Evolutionary conservation across 2,113 vertebrate species (phyloP).

Genomic region (Labeo catla): DNA sequence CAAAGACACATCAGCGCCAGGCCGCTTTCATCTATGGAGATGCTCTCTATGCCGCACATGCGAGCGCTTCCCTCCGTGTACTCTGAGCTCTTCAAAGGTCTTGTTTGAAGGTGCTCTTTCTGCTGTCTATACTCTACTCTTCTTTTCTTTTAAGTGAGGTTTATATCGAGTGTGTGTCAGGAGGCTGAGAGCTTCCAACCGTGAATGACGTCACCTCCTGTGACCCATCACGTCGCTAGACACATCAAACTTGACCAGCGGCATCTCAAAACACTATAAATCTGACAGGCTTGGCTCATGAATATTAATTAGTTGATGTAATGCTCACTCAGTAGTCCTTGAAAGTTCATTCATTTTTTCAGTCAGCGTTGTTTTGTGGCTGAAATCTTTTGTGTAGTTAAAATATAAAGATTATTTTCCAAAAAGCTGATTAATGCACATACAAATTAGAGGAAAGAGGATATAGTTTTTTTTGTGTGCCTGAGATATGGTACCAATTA

Average conservation of each 20-base stretch:
- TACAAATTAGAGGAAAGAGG: too few relatives aligned
- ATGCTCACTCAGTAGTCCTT: neutral
- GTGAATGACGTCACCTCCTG: neutral
- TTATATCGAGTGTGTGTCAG: neutral
- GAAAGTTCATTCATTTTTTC: neutral
- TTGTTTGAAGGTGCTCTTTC: constrained; percentile 35
- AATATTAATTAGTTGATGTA: constrained; percentile 5
- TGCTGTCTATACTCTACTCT: constrained; percentile 22
- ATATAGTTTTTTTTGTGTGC: too few relatives aligned
- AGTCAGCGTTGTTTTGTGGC: neutral
- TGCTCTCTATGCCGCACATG: constrained; percentile 46
- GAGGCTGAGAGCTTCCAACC: neutral
- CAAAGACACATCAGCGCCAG: constrained; percentile 57
- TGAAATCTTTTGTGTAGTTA: neutral
- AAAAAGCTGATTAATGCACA: too few relatives aligned
- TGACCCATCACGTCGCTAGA: neutral
- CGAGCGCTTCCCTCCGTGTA: constrained; percentile 25
- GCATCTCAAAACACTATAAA: neutral
- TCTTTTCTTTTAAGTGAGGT: neutral
- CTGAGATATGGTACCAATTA: too few relatives aligned
- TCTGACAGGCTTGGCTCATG: neutral
- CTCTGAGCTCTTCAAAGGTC: constrained; percentile 35
- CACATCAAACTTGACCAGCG: neutral
- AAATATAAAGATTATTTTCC: too few relatives aligned
- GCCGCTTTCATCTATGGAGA: constrained; percentile 74